Evolutionary conservation across 2,113 vertebrate genomes (phyloP), one percentile per base, ranked within the genome.

Genomic region (Nanorana parkeri): DNA sequence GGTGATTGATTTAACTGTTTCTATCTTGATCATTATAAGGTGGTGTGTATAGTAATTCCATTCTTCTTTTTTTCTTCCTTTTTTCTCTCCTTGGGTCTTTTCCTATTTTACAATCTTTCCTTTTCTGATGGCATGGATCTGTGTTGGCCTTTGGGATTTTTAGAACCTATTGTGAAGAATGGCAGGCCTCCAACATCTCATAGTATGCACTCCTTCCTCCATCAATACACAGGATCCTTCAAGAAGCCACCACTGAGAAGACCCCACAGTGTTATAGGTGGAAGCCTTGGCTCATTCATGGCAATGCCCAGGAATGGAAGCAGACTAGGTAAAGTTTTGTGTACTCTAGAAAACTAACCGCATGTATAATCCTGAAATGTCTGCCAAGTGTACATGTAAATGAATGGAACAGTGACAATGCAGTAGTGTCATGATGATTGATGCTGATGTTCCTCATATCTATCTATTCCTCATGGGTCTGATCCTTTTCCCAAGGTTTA

Each of bases 141-240:
- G 85, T 88, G 86, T 87, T 88, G 88, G 80, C 85, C 85, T 72
- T 76, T 87, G 56, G 76, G 90, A 89, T 89, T 87, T 85, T 47
- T 93, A 98, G 92, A 91, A 86, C 94, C 94, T 16, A 94, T 97
- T 84, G 94, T 99, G 91, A 95, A 93, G 93, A 95, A 95, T 92
- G 96, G 97, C 85, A 95, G 95, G 77, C 96, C 96, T 78, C 95
- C 96, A 15, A 94, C 97, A 0, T 96, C 96, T 85, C 96, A 98
- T 93, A 97, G 96, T 36, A 95, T 99, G 90, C 97, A 99, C 91
- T 99, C 97, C 83, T 99, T 98, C 89, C 96, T 99, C 67, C 96
- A 99, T 86, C 97, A 99, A 66, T 99, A 97, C 92, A 94, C 96
- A 0, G 96, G 97, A 84, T 97, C 96, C 85, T 98, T 99, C 90